These are phyloP conservation scores for Leptodactylus fuscus DNA, from an alignment of 2,113 vertebrate species.

Conservation along the genomic window DNA sequence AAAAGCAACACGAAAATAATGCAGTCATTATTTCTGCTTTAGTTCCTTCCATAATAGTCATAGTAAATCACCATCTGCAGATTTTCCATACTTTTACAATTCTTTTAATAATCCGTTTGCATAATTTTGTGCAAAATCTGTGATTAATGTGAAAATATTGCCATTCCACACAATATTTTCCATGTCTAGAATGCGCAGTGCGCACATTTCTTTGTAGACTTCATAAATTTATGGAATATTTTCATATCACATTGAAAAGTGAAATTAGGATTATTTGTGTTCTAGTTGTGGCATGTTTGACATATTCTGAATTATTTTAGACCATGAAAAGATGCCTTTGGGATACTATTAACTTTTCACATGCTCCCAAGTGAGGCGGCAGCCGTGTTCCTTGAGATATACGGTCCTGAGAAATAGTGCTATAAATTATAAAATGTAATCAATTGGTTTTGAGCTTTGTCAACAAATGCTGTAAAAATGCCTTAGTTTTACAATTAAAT, in stretches of 20 bases:
- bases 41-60: background rate
- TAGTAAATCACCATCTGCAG: background rate
- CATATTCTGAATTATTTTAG: conserved; percentile 60
- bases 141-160: conserved; percentile 7
- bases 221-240: conserved; percentile 54
- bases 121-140: background rate
- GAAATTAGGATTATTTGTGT: conserved; percentile 55
- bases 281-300: conserved; percentile 52
- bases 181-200: background rate
- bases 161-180: background rate
- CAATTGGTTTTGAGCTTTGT: conserved; percentile 60
- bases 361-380: conserved; percentile 41
- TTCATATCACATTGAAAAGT: conserved; percentile 47
- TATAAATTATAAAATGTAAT: conserved; percentile 61
- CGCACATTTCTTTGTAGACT: conserved; percentile 29
- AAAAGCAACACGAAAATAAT: background rate
- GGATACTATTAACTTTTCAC: conserved; percentile 59
- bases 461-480: conserved; percentile 59
- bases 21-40: background rate
- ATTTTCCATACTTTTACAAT: background rate
- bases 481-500: conserved; percentile 56
- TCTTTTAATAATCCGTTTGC: background rate
- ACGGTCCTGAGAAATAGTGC: conserved; percentile 41
- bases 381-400: conserved; percentile 43
- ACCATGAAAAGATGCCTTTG: conserved; percentile 59